These are phyloP conservation scores for Nasonia longicornis DNA, from an alignment of 1,140 invertebrate genomes.

Conservation along the genomic window DNA sequence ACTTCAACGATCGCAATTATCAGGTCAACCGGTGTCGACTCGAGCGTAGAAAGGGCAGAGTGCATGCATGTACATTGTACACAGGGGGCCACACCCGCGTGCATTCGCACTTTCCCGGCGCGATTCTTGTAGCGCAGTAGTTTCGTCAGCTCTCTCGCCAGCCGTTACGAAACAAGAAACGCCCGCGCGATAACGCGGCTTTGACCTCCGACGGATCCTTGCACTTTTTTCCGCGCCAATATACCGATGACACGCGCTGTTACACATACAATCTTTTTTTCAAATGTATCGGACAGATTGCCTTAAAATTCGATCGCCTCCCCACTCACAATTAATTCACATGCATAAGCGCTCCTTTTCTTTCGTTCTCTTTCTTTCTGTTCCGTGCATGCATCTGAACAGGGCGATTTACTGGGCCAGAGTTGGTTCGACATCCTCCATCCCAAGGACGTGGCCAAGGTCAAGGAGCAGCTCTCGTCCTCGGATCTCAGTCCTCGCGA, in stretches of 20 bases:
- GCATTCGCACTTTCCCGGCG: slow-evolving; percentile 47
- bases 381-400: slow-evolving; percentile 46
- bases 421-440: slow-evolving; percentile 96
- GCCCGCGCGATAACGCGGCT: not conserved
- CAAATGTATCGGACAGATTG: too few relatives aligned
- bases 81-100: slow-evolving; percentile 48
- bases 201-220: slow-evolving; percentile 38
- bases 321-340: not conserved
- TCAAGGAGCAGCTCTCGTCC: slow-evolving; percentile 94
- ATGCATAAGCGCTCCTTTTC: slow-evolving; percentile 37
- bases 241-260: too few relatives aligned
- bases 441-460: slow-evolving; percentile 93
- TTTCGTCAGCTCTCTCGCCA: slow-evolving; percentile 37
- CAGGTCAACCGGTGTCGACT: not conserved
- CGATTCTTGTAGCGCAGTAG: slow-evolving; percentile 43
- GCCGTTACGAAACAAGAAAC: slow-evolving; percentile 45
- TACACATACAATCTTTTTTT: too few relatives aligned
- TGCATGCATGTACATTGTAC: too few relatives aligned
- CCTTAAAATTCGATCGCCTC: too few relatives aligned
- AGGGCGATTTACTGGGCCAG: slow-evolving; percentile 90
- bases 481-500: slow-evolving; percentile 90
- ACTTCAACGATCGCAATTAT: too few relatives aligned
- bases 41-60: slow-evolving; percentile 28
- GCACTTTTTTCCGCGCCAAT: not conserved
- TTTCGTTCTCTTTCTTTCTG: slow-evolving; percentile 42